Base-by-base conservation (phyloP, 2,888 invertebrate genomes). In the Lysandra bellargus region DNA sequence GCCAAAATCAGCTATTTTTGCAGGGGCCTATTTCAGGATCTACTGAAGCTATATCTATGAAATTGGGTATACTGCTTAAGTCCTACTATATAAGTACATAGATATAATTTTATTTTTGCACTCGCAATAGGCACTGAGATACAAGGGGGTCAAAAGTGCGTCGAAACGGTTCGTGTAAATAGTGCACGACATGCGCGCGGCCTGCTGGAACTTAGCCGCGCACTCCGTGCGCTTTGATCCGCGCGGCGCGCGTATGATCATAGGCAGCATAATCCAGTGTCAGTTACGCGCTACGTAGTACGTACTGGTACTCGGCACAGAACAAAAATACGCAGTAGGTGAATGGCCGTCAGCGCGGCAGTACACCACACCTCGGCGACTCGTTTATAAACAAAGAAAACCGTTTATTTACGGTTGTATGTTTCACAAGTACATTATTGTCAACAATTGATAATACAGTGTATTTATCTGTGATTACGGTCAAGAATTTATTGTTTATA, bases 301-400 rank as follows among this genome's bases (percentile, higher is more conserved):
- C 33, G 33, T 49, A 14, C 49, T 75, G 6, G 40, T 49, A 69
- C 69, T 30, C 69, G 12, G 76, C 76, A 44, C 76, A 57, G 76
- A 17, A 76, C 53, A 57, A 76, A 76, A 76, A 76, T 76, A 76
- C 53, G 53, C 53, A 76, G 33, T 57, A 76, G 76, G 76, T 76
- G 53, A 76, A 57, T 17, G 76, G 37, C 76, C 76, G 30, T 69
- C 69, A 14, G 12, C 69, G n/a, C 69, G 5, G 12, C 69, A 7
- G 61, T 23, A 61, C 23, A 37, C 33, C 5, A 33, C 69, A 37
- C 64, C 14, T 33, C 33, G 12, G 23, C 69, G 69, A 23, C 69
- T 33, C 33, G 69, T 23, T 61, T 61, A 57, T 17, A 57, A 57
- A 57, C 57, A 57, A 57, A 57, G 57, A 17, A 57, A 17, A 57